A percentile compares a stretch with the other conserved stretches of the same genome.
Conservation (phyloP, 2,888 invertebrate genomes). For the Monopis laevigella region DNA sequence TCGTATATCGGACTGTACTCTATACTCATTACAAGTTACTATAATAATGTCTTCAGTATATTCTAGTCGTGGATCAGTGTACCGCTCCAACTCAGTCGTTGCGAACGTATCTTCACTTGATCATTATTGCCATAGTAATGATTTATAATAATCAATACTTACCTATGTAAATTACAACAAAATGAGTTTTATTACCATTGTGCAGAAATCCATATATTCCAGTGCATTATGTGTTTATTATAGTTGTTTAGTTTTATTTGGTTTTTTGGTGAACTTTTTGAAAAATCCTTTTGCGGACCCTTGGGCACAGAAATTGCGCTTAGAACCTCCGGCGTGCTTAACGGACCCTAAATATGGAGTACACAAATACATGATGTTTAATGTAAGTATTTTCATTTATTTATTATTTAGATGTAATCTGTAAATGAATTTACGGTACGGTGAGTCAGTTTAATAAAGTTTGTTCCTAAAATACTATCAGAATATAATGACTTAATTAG, state of each 20-base stretch:
- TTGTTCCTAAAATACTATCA: too few species aligned
- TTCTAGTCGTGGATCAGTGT: too few species aligned
- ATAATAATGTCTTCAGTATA: too few species aligned
- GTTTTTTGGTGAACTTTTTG: constrained; percentile 32
- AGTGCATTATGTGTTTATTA: constrained; percentile 35
- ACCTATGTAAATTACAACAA: constrained; percentile 13
- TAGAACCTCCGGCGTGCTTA: constrained; percentile 53
- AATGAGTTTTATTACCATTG: constrained; percentile 23
- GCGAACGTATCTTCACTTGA: constrained; percentile 1
- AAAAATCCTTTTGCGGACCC: constrained; percentile 38
- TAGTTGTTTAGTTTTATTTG: constrained; percentile 25
- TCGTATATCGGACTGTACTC: too few species aligned
- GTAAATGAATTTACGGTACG: too few species aligned
- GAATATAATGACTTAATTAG: too few species aligned
- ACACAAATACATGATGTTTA: constrained; percentile 62
- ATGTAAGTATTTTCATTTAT: constrained; percentile 59
- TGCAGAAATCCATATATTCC: constrained; percentile 23
- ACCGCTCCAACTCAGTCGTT: not conserved
- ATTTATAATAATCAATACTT: too few species aligned
- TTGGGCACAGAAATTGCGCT: constrained; percentile 40
- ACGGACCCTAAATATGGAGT: constrained; percentile 58
- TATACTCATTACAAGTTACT: too few species aligned
- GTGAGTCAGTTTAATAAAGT: too few species aligned
- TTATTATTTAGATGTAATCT: too few species aligned
- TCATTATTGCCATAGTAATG: not conserved